A percentile compares a stretch with the other conserved stretches of the same genome.
Conservation (phyloP, 1,140 invertebrate genomes). For the Odontomachus brunneus region DNA sequence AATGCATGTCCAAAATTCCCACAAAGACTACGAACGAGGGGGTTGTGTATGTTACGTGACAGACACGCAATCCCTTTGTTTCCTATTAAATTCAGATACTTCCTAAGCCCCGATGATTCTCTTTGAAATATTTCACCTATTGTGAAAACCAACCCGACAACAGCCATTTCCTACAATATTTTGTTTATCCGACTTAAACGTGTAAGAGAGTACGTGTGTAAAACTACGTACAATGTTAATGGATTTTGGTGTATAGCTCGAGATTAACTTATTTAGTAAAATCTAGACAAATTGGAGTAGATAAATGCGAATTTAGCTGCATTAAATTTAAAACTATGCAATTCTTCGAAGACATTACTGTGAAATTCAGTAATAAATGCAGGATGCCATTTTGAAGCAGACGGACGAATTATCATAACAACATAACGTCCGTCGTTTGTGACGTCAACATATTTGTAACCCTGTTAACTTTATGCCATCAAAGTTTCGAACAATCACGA, state of each 20-base stretch:
- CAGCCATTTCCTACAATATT: no score
- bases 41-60: no score
- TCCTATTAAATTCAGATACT: no score
- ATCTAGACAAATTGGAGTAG: neutral
- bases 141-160: no score
- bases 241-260: neutral
- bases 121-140: no score
- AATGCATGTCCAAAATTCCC: no score
- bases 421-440: conserved; percentile 11
- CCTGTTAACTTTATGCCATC: conserved; percentile 30
- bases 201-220: neutral
- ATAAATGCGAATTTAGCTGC: neutral
- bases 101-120: no score
- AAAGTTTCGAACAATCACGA: conserved; percentile 37
- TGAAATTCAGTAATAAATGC: neutral
- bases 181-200: no score
- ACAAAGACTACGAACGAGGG: no score
- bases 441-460: neutral
- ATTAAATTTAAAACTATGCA: no score
- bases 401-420: conserved; percentile 8
- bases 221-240: neutral
- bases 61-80: no score
- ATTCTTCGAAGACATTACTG: neutral
- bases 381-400: neutral
- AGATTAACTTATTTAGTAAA: neutral